Evolutionary conservation across 2,113 vertebrate species (phyloP), one percentile per base, ranked within the genome.

Genomic region (Panthera tigris): DNA sequence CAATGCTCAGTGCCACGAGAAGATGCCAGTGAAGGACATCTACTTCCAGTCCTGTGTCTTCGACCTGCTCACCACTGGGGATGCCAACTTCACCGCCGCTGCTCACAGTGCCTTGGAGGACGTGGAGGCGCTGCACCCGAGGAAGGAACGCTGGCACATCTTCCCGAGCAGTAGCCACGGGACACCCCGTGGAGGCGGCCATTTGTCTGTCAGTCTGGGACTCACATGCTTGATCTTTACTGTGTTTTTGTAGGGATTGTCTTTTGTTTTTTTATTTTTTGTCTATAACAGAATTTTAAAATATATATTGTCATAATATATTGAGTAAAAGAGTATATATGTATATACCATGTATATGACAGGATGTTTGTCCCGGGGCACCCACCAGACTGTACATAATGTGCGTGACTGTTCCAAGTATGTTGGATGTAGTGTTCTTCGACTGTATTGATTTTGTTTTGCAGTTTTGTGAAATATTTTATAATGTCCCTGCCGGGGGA

Each of bases 11-110:
- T 99, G 99, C 98, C 99, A 98, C 0, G 99, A 99, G 98, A 99
- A 99, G 98, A 99, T 99, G 97, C 98, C 99, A 31, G 98, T 99
- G 97, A 99, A 98, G 97, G 99, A 99, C 99, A 99, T 99, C 97
- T 99, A 99, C 91, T 99, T 99, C 98, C 98, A 99, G 97, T 99
- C 99, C 0, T 99, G 99, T 25, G 99, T 99, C 36, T 99, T 99
- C 81, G 99, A 99, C 98, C 99, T 99, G 14, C 99, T 99, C 93
- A 99, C 99, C 98, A 99, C 99, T 0, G 99, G 99, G 0, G 99
- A 99, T 2, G 98, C 99, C 92, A 99, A 99, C 98, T 99, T 99
- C 98, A 99, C 99, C 0, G 98, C 99, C 14, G 99, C 99, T 0
- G 99, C 99, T 57, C 99, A 99, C 98, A 99, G 99, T 45, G 99